A percentile compares a stretch with the other conserved stretches of the same genome.
phyloP scores from a whole-genome alignment of 2,113 vertebrate genomes.

The Uria lomvia region DNA sequence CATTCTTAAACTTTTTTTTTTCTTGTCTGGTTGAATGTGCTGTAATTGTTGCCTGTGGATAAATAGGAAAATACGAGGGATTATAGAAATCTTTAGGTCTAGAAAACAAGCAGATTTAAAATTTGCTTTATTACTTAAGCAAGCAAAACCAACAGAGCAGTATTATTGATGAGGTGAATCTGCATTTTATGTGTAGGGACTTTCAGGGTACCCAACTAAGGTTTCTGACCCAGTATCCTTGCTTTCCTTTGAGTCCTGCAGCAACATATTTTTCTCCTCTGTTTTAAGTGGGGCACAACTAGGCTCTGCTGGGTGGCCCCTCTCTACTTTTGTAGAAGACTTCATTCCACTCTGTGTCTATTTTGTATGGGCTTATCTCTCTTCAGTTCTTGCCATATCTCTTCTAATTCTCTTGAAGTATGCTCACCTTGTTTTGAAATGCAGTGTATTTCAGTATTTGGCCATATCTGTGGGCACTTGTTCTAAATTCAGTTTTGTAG shows the following conservation, averaged over 20 bases:
- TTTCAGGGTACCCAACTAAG: not conserved
- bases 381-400: not conserved
- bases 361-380: not conserved
- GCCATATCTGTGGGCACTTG: not conserved
- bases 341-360: not conserved
- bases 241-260: not conserved
- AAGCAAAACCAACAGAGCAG: not conserved
- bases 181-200: not conserved
- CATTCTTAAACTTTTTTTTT: not conserved
- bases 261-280: not conserved
- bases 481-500: not conserved
- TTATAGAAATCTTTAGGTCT: not conserved
- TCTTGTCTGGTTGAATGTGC: not conserved
- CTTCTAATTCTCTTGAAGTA: not conserved
- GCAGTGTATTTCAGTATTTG: not conserved
- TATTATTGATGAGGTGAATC: not conserved
- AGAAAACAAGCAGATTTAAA: not conserved
- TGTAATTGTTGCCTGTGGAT: not conserved
- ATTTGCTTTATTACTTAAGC: not conserved
- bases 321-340: not conserved
- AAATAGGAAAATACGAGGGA: not conserved
- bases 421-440: not conserved
- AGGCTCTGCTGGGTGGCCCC: not conserved
- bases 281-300: not conserved
- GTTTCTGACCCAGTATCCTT: not conserved